phyloP scores from a whole-genome alignment of 2,797 vertebrate species.

The Pitangus sulphuratus region DNA sequence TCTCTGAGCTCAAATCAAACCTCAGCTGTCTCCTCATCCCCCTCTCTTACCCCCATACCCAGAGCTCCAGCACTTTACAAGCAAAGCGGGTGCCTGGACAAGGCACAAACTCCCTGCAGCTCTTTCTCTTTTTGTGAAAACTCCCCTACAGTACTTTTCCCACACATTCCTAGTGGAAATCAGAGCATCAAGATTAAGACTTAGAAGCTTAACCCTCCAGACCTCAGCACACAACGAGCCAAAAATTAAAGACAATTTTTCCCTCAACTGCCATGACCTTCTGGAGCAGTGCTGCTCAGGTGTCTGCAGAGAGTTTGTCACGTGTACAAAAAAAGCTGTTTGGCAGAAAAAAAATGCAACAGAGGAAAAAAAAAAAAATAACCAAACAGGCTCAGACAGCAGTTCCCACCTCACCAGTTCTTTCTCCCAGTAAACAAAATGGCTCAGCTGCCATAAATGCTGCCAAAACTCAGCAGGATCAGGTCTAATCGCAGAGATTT shows the following conservation, averaged over 20 bases:
- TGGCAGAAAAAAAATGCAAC: background rate
- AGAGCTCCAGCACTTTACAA: background rate
- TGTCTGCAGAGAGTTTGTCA: background rate
- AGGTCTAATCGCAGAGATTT: constrained; percentile 5
- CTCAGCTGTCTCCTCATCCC: background rate
- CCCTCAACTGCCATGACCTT: background rate
- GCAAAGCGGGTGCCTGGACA: fast-evolving
- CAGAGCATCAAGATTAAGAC: background rate
- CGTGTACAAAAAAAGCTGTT: background rate
- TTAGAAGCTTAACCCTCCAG: background rate
- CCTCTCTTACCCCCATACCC: fast-evolving
- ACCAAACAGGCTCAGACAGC: background rate
- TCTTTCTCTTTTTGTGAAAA: background rate
- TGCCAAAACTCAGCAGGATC: constrained; percentile 28
- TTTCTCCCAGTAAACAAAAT: constrained; percentile 2
- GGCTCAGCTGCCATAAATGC: background rate
- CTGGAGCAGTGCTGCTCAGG: fast-evolving
- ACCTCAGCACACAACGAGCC: background rate
- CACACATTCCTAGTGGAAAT: background rate
- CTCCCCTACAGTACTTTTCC: background rate
- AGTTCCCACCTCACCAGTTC: background rate
- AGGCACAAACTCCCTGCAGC: background rate
- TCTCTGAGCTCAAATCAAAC: fast-evolving
- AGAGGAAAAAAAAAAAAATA: background rate
- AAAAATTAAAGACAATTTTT: background rate